These are phyloP conservation scores for Cheilosia grossa DNA, from an alignment of 2,888 invertebrate species.

Conservation along the genomic window DNA sequence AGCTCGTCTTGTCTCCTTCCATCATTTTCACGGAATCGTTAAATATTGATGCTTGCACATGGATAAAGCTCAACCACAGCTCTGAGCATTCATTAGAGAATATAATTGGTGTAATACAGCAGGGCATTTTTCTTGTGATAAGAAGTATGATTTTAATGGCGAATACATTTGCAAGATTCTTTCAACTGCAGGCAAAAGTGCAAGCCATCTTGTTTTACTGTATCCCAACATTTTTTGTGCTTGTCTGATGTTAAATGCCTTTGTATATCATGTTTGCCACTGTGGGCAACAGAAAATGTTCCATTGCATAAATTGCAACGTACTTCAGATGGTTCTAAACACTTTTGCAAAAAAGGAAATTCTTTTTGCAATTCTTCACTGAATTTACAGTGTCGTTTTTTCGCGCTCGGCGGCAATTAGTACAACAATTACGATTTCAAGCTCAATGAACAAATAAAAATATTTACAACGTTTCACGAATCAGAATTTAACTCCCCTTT, in stretches of 20 bases:
- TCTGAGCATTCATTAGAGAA: conserved; percentile 18
- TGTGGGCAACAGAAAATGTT: conserved; percentile 21
- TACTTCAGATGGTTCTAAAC: background rate
- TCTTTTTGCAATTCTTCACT: conserved; percentile 10
- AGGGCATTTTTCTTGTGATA: background rate
- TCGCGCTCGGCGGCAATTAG: background rate
- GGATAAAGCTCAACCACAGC: conserved; percentile 19
- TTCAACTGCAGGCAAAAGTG: conserved; percentile 36
- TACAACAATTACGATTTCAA: too few species aligned
- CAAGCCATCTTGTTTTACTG: conserved; percentile 54
- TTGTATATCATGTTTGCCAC: conserved; percentile 26
- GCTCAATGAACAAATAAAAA: too few species aligned
- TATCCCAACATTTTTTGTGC: conserved; percentile 31
- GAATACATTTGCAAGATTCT: conserved; percentile 26
- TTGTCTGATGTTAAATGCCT: conserved; percentile 21
- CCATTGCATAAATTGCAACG: conserved; percentile 8
- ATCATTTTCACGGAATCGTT: conserved; percentile 9
- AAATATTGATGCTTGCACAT: conserved; percentile 16
- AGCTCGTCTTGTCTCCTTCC: conserved; percentile 8
- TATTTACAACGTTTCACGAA: too few species aligned
- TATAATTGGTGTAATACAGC: background rate
- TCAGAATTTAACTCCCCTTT: too few species aligned
- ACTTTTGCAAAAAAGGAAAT: conserved; percentile 8
- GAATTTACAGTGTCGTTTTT: background rate
- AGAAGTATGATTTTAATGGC: conserved; percentile 40